Evolutionary conservation across 2,888 invertebrate species (phyloP).

Genomic region (Drosophila setosimentum): DNA sequence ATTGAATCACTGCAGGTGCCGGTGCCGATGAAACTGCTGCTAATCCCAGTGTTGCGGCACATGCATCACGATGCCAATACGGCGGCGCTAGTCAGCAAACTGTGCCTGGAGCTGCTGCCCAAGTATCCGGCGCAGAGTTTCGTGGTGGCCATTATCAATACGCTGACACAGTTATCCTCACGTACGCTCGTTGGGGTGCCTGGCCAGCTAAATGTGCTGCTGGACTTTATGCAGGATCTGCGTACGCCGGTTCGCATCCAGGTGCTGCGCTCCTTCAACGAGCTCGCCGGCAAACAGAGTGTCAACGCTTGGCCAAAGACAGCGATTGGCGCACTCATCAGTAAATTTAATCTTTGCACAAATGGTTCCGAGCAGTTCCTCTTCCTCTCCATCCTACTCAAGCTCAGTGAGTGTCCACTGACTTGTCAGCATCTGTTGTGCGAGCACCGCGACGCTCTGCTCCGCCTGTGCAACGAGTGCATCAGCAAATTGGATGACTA

Average conservation of each 20-base stretch:
- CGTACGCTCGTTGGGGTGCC: constrained; percentile 96
- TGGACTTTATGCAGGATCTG: constrained; percentile 90
- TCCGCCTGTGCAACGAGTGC: constrained; percentile 83
- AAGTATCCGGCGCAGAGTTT: constrained; percentile 93
- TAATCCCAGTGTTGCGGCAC: constrained; percentile 95
- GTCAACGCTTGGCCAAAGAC: constrained; percentile 92
- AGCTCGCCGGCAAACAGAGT: constrained; percentile 89
- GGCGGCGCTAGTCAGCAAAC: constrained; percentile 89
- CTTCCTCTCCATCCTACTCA: constrained; percentile 83
- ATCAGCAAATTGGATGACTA: constrained; percentile 83
- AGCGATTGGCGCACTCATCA: constrained; percentile 84
- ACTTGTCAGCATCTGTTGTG: constrained; percentile 83
- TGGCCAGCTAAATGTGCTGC: constrained; percentile 90
- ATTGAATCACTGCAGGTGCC: constrained; percentile 97
- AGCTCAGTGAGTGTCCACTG: constrained; percentile 84
- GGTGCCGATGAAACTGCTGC: constrained; percentile 94
- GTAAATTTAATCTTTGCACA: constrained; percentile 81
- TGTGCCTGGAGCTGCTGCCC: constrained; percentile 90
- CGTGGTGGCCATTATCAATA: constrained; percentile 92
- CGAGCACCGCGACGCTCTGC: constrained; percentile 81
- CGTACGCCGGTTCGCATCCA: constrained; percentile 90
- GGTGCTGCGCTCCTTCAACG: constrained; percentile 89
- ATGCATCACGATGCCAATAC: constrained; percentile 94
- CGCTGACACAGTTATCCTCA: constrained; percentile 94
- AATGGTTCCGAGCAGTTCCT: constrained; percentile 83